A percentile compares a stretch with the other conserved stretches of the same genome.
These are phyloP conservation scores for Rynchops niger DNA, from an alignment of 2,113 vertebrate species.

Conservation along the genomic window DNA sequence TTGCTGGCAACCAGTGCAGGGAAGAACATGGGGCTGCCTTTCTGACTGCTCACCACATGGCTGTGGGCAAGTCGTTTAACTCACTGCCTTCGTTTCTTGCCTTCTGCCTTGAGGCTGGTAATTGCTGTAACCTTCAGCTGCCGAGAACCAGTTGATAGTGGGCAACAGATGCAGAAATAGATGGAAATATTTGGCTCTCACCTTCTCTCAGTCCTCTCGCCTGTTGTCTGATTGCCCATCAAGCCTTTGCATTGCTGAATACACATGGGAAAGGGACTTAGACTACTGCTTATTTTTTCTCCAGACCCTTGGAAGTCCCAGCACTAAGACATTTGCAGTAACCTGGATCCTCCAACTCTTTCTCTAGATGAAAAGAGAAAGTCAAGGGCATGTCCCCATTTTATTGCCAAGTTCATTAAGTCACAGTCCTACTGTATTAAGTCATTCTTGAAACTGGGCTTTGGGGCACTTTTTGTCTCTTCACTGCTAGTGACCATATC, in stretches of 20 bases:
- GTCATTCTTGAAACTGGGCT: background rate
- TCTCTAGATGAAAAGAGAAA: background rate
- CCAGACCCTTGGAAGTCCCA: background rate
- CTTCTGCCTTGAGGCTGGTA: background rate
- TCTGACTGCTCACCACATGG: background rate
- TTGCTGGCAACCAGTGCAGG: background rate
- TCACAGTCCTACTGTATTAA: background rate
- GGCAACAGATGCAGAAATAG: background rate
- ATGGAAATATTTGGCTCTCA: background rate
- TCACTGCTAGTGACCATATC: background rate
- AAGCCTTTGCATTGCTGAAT: background rate
- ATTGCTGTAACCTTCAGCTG: background rate
- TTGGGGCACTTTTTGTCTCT: background rate
- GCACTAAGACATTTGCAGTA: background rate
- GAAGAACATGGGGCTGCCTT: background rate
- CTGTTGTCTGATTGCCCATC: background rate
- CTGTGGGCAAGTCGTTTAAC: background rate
- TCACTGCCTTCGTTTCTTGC: background rate
- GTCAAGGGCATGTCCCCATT: background rate
- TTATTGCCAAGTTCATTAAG: background rate
- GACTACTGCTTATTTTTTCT: background rate
- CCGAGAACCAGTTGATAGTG: background rate
- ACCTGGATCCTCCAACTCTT: background rate
- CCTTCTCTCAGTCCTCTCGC: background rate
- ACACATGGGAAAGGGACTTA: background rate